These are phyloP conservation scores for Bombus difficillimus DNA, from an alignment of 1,140 invertebrate species.

Conservation along the genomic window DNA sequence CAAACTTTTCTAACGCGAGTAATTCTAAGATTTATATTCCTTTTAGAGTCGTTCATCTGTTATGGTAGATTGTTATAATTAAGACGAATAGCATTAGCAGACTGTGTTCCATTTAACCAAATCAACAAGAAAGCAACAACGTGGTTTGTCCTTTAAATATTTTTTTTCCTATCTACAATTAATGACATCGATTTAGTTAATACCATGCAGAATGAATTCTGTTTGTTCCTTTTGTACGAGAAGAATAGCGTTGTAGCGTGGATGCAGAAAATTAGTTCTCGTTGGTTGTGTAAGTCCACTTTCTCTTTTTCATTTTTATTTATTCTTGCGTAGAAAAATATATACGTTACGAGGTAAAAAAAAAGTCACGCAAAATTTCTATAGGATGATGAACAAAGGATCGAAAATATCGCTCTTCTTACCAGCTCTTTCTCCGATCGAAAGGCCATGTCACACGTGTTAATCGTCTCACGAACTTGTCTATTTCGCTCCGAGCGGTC, in stretches of 20 bases:
- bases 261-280: not conserved
- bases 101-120: too few relatives aligned
- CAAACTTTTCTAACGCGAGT: slow-evolving; percentile 15
- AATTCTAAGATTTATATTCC: slow-evolving; percentile 47
- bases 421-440: not conserved
- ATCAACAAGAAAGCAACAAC: too few relatives aligned
- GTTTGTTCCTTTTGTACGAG: not conserved
- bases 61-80: too few relatives aligned
- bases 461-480: slow-evolving; percentile 15
- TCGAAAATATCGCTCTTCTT: not conserved
- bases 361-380: not conserved
- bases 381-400: not conserved
- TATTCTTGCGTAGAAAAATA: not conserved
- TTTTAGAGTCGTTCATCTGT: not conserved
- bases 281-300: not conserved
- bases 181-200: not conserved
- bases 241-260: not conserved
- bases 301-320: not conserved
- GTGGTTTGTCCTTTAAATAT: too few relatives aligned
- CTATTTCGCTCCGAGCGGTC: not conserved
- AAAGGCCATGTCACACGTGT: not conserved
- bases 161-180: not conserved
- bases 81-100: too few relatives aligned
- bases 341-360: not conserved
- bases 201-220: not conserved